Percentiles rank a stretch among this genome's conserved stretches.
Evolutionary conservation across 1,140 invertebrate species (phyloP).

Genomic region (Samia ricini): DNA sequence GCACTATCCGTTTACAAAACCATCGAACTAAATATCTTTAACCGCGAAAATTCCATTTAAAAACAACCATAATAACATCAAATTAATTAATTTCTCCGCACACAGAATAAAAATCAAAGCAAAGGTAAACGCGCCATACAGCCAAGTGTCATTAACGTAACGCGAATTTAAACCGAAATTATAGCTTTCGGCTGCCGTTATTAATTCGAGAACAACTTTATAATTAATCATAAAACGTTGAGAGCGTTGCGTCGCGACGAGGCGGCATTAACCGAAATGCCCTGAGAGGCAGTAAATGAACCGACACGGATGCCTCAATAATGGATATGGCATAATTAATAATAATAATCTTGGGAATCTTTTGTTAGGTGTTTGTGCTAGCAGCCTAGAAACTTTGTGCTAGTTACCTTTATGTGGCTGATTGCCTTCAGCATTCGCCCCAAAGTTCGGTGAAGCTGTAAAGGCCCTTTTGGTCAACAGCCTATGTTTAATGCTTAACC

Average conservation of each 20-base stretch:
- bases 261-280: slow-evolving; percentile 36
- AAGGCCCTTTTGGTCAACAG: too few relatives aligned
- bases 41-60: neutral
- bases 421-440: too few relatives aligned
- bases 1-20: neutral
- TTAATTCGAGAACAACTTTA: slow-evolving; percentile 37
- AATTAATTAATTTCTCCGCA: neutral
- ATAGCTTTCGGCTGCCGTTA: slow-evolving; percentile 15
- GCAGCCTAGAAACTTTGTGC: too few relatives aligned
- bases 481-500: too few relatives aligned
- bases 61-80: neutral
- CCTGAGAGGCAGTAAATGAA: slow-evolving; percentile 38
- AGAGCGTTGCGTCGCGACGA: slow-evolving; percentile 9
- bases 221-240: slow-evolving; percentile 32
- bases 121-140: neutral
- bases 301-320: neutral
- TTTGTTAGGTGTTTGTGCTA: too few relatives aligned
- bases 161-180: slow-evolving; percentile 3
- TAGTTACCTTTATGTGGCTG: too few relatives aligned
- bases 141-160: slow-evolving; percentile 7
- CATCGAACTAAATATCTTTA: neutral
- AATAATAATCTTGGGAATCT: neutral
- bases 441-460: too few relatives aligned
- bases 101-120: slow-evolving; percentile 3
- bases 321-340: slow-evolving; percentile 26